Evolutionary conservation across 2,888 invertebrate species (phyloP), one percentile per base, ranked within the genome.

Genomic region (Arenicola marina): DNA sequence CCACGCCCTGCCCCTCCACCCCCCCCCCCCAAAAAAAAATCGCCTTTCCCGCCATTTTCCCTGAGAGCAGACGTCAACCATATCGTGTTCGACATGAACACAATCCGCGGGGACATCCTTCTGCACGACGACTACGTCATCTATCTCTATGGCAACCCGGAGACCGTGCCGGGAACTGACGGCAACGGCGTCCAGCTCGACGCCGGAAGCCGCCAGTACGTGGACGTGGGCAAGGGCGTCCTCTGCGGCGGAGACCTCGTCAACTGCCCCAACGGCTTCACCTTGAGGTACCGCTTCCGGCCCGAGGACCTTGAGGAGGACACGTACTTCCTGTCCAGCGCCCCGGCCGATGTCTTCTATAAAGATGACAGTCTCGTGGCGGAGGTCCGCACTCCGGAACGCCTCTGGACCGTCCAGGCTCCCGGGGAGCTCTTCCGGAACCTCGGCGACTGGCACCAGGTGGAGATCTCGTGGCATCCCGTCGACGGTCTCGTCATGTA

Each of bases 391-490:
- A 79, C 78, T 3, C 59, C 72, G 0, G 69, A 69, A 4, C 69
- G 73, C 31, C 62, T 70, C 0, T 82, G 81, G 81, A 70, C 68
- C 26, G 74, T 76, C 18, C 31, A 55, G n/a, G 56, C 63, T 1
- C 26, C 28, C 1, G 48, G 7, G n/a, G n/a, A n/a, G n/a, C 26
- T 48, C 18, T 7, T n/a, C 7, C 31, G 29, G 24, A 11, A 44
- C n/a, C 38, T 65, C 24, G 72, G 44, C 73, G 70, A 33, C 67
- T 73, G 66, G 62, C 44, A 61, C 59, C 72, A 72, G 21, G 69
- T 82, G 4, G 75, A 78, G 33, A 51, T 80, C 62, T 75, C 80
- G 21, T 82, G 82, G 82, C 75, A 78, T 56, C 74, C 72, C 1
- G 70, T 71, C 1, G 74, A 74, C 28, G 82, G 81, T 1, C 67